These are phyloP conservation scores for Frankliniella fusca DNA, from an alignment of 2,888 invertebrate genomes.

Conservation along the genomic window DNA sequence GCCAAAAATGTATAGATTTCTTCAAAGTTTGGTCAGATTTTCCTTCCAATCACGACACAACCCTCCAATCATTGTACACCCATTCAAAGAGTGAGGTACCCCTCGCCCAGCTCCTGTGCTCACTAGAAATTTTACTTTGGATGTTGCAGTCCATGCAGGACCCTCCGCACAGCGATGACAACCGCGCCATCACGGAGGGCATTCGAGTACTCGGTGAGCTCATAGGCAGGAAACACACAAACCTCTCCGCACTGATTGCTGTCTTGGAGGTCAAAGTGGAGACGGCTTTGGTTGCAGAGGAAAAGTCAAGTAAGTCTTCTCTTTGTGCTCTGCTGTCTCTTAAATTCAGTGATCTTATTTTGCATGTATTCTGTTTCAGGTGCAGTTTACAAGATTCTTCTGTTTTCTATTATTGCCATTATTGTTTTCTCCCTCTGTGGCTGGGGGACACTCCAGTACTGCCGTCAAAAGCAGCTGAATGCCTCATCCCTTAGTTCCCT, in stretches of 20 bases:
- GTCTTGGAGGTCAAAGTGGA: constrained; percentile 74
- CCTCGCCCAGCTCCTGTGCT: too few species aligned
- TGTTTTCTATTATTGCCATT: constrained; percentile 50
- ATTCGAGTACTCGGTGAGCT: constrained; percentile 59
- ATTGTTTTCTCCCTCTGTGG: constrained; percentile 42
- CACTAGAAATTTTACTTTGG: not conserved
- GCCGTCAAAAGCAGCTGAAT: not conserved
- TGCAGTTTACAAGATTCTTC: constrained; percentile 48
- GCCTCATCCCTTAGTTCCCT: constrained; percentile 43
- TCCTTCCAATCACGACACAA: too few species aligned
- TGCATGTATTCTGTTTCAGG: constrained; percentile 33
- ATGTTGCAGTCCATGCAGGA: not conserved
- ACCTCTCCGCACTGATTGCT: constrained; percentile 60
- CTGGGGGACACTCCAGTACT: not conserved
- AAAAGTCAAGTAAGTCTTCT: constrained; percentile 50
- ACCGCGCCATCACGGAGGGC: constrained; percentile 52
- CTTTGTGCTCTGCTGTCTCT: too few species aligned
- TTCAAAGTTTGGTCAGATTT: too few species aligned
- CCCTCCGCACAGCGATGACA: constrained; percentile 45
- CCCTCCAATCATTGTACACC: too few species aligned
- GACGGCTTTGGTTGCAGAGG: constrained; percentile 60
- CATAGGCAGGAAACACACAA: constrained; percentile 59
- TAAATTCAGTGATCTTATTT: too few species aligned
- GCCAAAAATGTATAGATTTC: too few species aligned
- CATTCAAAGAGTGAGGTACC: too few species aligned